Percentiles rank a stretch among this genome's conserved stretches.
These are phyloP conservation scores for Triplophysa bombifrons DNA, from an alignment of 2,797 vertebrate genomes.

Conservation along the genomic window DNA sequence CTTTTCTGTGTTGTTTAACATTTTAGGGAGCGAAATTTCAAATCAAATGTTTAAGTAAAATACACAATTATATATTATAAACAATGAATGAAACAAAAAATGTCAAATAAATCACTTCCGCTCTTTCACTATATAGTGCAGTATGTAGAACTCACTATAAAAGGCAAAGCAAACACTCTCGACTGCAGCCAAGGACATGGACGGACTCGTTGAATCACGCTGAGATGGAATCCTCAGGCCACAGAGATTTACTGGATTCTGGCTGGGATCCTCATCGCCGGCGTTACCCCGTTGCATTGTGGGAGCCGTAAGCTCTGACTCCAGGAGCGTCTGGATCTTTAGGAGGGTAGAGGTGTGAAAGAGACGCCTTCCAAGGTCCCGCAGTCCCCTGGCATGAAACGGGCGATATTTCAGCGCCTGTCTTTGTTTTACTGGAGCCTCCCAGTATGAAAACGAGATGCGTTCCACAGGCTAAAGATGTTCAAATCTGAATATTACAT, in stretches of 20 bases:
- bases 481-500: conserved; percentile 40
- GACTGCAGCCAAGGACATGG: not conserved
- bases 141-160: not conserved
- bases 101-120: too few relatives aligned
- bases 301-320: conserved; percentile 29
- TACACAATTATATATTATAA: not conserved
- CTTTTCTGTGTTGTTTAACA: not conserved
- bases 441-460: conserved; percentile 17
- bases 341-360: conserved; percentile 32
- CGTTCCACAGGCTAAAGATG: conserved; percentile 19
- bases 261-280: not conserved
- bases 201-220: not conserved
- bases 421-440: conserved; percentile 19
- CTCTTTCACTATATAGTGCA: not conserved
- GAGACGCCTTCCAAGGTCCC: conserved; percentile 26
- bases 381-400: conserved; percentile 18
- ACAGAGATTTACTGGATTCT: conserved; percentile 18
- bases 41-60: not conserved
- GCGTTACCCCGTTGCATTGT: conserved; percentile 23
- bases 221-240: conserved; percentile 14
- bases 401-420: conserved; percentile 13
- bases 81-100: not conserved
- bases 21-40: not conserved
- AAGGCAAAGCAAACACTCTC: not conserved
- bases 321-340: conserved; percentile 11